phyloP scores from a whole-genome alignment of 2,113 vertebrate species.

The Phalacrocorax brasilianus region DNA sequence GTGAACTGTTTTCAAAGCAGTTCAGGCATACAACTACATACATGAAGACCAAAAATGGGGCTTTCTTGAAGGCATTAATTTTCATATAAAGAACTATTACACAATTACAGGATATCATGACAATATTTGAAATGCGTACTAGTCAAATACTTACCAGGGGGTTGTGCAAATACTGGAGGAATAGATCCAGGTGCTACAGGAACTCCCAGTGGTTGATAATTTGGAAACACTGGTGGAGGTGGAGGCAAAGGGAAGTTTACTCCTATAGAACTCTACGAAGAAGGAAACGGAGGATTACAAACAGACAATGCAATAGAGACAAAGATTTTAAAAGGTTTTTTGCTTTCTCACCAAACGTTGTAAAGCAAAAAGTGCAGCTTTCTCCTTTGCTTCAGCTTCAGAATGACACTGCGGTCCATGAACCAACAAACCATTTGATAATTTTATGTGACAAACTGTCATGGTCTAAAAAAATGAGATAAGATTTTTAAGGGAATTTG shows the following conservation, averaged over 20 bases:
- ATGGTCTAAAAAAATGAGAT: slow-evolving; percentile 76
- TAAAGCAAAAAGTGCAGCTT: slow-evolving; percentile 89
- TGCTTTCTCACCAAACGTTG: slow-evolving; percentile 85
- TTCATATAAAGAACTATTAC: background rate
- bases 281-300: slow-evolving; percentile 6
- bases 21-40: background rate
- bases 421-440: slow-evolving; percentile 88
- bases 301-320: background rate
- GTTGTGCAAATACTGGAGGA: slow-evolving; percentile 78
- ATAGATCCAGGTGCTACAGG: slow-evolving; percentile 77
- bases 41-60: background rate
- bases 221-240: slow-evolving; percentile 82
- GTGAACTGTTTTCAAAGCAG: background rate
- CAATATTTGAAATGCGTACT: background rate
- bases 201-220: slow-evolving; percentile 78
- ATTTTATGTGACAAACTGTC: slow-evolving; percentile 90
- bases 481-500: background rate
- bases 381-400: slow-evolving; percentile 93
- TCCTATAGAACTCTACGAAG: slow-evolving; percentile 81
- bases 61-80: background rate
- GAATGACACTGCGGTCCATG: slow-evolving; percentile 91
- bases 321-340: background rate
- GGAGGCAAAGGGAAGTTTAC: slow-evolving; percentile 83
- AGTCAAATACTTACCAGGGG: slow-evolving; percentile 69
- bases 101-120: background rate